Conservation (phyloP, 2,113 vertebrate genomes). For the Nymphicus hollandicus region DNA sequence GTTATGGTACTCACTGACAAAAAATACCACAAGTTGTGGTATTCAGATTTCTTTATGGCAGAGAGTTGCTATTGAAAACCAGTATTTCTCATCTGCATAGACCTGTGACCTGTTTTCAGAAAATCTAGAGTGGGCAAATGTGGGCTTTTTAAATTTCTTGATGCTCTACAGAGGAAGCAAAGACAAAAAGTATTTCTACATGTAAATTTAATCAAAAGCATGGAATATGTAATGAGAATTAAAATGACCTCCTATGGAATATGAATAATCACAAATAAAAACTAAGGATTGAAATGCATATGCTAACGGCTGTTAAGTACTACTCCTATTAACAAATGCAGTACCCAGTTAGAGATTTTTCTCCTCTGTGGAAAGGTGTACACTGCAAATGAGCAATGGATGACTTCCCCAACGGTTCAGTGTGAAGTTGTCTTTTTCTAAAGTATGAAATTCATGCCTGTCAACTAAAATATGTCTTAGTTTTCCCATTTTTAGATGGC, state of each 20-base stretch:
- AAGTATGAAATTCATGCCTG: not conserved
- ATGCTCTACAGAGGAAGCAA: not conserved
- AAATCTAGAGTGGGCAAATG: not conserved
- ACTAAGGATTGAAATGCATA: not conserved
- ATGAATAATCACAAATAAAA: not conserved
- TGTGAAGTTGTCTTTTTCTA: not conserved
- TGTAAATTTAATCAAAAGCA: not conserved
- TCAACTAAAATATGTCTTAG: not conserved
- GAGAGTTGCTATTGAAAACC: not conserved
- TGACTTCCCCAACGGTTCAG: accelerated
- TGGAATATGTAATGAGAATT: not conserved
- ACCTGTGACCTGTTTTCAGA: not conserved
- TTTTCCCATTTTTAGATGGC: not conserved
- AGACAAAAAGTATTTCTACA: not conserved
- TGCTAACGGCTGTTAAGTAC: not conserved
- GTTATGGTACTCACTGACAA: not conserved
- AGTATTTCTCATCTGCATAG: not conserved
- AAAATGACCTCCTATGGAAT: not conserved
- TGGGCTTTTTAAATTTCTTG: not conserved
- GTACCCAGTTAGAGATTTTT: not conserved
- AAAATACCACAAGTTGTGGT: not conserved
- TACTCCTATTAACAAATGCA: not conserved
- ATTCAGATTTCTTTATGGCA: not conserved
- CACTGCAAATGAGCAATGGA: not conserved
- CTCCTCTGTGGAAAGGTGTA: not conserved